Percentiles rank a stretch among this genome's conserved stretches.
These are phyloP conservation scores for Chauna torquata DNA, from an alignment of 2,113 vertebrate genomes.

Conservation along the genomic window DNA sequence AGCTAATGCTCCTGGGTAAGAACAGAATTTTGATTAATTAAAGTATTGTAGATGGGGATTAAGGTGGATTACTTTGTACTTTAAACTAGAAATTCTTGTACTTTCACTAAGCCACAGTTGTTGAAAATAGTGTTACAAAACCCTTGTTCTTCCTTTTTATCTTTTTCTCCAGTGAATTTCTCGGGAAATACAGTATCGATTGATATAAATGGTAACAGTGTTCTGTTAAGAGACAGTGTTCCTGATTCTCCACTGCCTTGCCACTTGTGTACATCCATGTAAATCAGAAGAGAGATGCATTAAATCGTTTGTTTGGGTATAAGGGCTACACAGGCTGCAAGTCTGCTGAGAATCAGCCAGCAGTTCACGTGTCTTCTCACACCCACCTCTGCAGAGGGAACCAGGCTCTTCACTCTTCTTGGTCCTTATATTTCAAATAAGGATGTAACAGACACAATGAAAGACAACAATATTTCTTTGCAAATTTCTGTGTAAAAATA, in stretches of 20 bases:
- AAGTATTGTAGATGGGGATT: neutral
- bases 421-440: neutral
- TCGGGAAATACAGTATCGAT: neutral
- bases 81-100: neutral
- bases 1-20: conserved; percentile 90
- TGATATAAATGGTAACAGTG: neutral
- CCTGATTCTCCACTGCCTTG: neutral
- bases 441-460: too few species aligned
- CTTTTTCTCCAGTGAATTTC: conserved; percentile 1
- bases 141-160: neutral
- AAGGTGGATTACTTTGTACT: conserved; percentile 13
- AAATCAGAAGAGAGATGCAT: neutral
- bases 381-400: neutral
- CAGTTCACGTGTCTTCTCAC: neutral
- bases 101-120: neutral
- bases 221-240: neutral
- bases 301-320: neutral
- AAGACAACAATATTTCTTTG: neutral
- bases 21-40: neutral
- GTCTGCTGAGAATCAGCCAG: neutral
- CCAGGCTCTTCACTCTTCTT: rapidly evolving
- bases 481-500: neutral
- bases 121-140: neutral
- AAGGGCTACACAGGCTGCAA: neutral
- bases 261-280: neutral